These are phyloP conservation scores for Schizopygopsis pylzovi DNA, from an alignment of 2,797 vertebrate species.

Conservation along the genomic window DNA sequence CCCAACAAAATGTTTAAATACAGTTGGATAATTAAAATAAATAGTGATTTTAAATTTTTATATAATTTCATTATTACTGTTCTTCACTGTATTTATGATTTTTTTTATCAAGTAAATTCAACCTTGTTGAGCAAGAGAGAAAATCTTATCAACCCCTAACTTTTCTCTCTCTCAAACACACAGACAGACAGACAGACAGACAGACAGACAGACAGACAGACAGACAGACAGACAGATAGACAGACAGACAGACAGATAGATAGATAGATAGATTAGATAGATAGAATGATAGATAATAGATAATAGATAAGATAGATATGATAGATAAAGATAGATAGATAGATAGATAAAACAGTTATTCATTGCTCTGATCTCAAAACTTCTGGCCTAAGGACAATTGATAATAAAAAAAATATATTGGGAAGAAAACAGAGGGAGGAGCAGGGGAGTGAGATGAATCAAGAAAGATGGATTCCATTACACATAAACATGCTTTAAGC, in stretches of 20 bases:
- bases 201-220: too few species aligned
- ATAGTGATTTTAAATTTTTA: background rate
- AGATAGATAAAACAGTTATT: too few species aligned
- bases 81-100: background rate
- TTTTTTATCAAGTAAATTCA: background rate
- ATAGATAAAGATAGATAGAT: too few species aligned
- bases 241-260: too few species aligned
- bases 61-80: background rate
- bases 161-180: background rate
- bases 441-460: conserved; percentile 31
- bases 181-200: too few species aligned
- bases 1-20: background rate
- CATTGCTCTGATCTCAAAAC: background rate
- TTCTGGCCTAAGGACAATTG: conserved; percentile 27
- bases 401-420: background rate
- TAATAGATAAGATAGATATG: too few species aligned
- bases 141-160: background rate
- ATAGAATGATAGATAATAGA: too few species aligned
- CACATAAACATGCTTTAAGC: conserved; percentile 76
- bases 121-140: background rate
- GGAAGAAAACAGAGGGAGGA: background rate
- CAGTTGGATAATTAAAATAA: background rate
- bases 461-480: conserved; percentile 76
- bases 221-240: fast-evolving
- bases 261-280: too few species aligned